phyloP scores from a whole-genome alignment of 2,888 invertebrate genomes.

The Endomychus coccineus region DNA sequence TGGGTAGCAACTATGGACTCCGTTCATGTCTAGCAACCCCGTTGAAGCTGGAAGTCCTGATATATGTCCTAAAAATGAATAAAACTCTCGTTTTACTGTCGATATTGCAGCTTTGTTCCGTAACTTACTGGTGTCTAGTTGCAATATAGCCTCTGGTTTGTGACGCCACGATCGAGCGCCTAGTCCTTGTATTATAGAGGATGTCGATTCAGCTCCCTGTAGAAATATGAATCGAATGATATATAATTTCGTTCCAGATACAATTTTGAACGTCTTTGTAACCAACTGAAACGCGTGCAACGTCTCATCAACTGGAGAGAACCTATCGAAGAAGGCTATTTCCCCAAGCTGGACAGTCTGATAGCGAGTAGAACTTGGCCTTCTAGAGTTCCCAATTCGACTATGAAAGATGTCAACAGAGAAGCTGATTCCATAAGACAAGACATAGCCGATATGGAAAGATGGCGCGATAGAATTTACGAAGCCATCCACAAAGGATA shows the following conservation, averaged over 20 bases:
- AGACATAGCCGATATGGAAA: conserved; percentile 63
- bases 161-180: too few relatives aligned
- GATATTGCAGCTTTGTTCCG: too few relatives aligned
- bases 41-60: too few relatives aligned
- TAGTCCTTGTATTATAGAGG: too few relatives aligned
- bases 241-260: conserved; percentile 61
- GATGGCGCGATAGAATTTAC: conserved; percentile 67
- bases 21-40: too few relatives aligned
- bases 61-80: too few relatives aligned
- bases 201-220: too few relatives aligned
- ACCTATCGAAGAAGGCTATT: conserved; percentile 71
- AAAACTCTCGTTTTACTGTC: too few relatives aligned
- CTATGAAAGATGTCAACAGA: conserved; percentile 56
- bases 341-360: conserved; percentile 74
- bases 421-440: conserved; percentile 58
- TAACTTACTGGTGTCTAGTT: too few relatives aligned
- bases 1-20: too few relatives aligned
- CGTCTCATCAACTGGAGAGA: conserved; percentile 59
- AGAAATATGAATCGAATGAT: too few relatives aligned
- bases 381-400: conserved; percentile 54
- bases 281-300: conserved; percentile 56
- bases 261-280: conserved; percentile 68
- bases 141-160: too few relatives aligned
- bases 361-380: conserved; percentile 72
- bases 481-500: conserved; percentile 60